phyloP scores from a whole-genome alignment of 2,113 vertebrate species.

The Callionymus lyra region DNA sequence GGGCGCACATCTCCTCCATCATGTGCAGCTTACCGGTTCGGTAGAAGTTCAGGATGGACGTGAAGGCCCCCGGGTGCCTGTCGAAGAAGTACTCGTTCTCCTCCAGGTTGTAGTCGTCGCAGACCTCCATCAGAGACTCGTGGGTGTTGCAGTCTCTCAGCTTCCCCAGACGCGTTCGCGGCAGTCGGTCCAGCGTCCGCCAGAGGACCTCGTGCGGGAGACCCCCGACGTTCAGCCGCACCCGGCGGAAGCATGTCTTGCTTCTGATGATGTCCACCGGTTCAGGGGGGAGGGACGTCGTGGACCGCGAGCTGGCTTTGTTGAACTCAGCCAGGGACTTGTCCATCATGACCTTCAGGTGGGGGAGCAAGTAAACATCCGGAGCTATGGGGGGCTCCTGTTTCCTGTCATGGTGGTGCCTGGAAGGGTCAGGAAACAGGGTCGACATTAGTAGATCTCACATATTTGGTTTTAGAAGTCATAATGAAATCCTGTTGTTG shows the following conservation, averaged over 20 bases:
- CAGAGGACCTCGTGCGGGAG: constrained; percentile 95
- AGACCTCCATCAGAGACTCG: constrained; percentile 89
- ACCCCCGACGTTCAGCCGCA: constrained; percentile 92
- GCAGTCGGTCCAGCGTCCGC: constrained; percentile 92
- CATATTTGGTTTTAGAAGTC: too few relatives aligned
- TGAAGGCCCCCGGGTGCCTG: constrained; percentile 93
- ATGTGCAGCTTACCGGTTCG: constrained; percentile 96
- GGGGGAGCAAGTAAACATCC: constrained; percentile 35
- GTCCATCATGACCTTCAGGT: constrained; percentile 54
- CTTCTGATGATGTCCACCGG: constrained; percentile 88
- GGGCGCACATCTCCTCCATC: constrained; percentile 99
- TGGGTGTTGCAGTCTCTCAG: constrained; percentile 91
- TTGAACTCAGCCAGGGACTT: constrained; percentile 84
- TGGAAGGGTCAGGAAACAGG: constrained; percentile 42
- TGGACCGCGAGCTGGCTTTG: constrained; percentile 85
- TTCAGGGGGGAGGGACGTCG: constrained; percentile 86
- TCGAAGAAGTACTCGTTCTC: constrained; percentile 99
- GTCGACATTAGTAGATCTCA: too few relatives aligned
- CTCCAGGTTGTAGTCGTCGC: constrained; percentile 93
- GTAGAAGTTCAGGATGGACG: constrained; percentile 98
- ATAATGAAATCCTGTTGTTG: too few relatives aligned
- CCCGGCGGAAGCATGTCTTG: constrained; percentile 90
- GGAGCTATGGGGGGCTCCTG: constrained; percentile 50
- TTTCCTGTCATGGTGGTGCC: constrained; percentile 75
- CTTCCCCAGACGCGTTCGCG: constrained; percentile 89